Conservation (phyloP, 2,888 invertebrate species). For the Hypena proboscidalis region DNA sequence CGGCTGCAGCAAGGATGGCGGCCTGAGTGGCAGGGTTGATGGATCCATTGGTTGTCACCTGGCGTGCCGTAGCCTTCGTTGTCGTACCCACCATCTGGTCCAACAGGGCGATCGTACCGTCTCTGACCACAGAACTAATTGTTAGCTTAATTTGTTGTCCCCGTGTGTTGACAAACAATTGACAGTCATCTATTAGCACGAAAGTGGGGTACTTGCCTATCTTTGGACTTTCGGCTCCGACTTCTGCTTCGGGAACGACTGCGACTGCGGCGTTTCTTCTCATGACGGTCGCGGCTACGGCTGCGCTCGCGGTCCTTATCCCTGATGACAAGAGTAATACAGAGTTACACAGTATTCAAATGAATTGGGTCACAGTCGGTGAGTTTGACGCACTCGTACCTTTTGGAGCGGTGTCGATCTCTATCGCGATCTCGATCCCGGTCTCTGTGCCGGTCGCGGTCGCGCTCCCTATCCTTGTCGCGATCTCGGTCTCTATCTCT, state of each 20-base stretch:
- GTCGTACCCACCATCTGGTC: constrained; percentile 84
- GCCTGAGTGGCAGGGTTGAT: constrained; percentile 83
- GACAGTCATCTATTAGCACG: not conserved
- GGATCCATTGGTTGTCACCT: constrained; percentile 64
- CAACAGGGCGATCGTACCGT: constrained; percentile 79
- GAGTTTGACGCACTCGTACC: constrained; percentile 54
- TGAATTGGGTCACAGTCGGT: no score
- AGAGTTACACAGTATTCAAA: no score
- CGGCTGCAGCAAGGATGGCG: constrained; percentile 84
- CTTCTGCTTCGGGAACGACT: constrained; percentile 68
- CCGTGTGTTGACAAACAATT: not conserved
- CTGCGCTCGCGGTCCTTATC: constrained; percentile 70
- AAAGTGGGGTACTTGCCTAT: constrained; percentile 61
- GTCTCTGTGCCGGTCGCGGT: constrained; percentile 57
- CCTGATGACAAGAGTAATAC: constrained; percentile 65
- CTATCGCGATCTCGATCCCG: constrained; percentile 57
- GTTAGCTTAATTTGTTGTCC: constrained; percentile 11
- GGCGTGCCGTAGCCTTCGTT: constrained; percentile 76
- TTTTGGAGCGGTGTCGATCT: constrained; percentile 75
- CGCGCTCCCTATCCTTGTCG: constrained; percentile 56
- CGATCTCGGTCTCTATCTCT: constrained; percentile 56
- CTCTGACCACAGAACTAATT: constrained; percentile 51
- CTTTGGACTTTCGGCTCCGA: constrained; percentile 77
- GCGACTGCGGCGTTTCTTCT: constrained; percentile 70
- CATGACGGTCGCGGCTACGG: constrained; percentile 61